Base-by-base conservation (phyloP, 2,888 invertebrate genomes). In the Cepaea hortensis region DNA sequence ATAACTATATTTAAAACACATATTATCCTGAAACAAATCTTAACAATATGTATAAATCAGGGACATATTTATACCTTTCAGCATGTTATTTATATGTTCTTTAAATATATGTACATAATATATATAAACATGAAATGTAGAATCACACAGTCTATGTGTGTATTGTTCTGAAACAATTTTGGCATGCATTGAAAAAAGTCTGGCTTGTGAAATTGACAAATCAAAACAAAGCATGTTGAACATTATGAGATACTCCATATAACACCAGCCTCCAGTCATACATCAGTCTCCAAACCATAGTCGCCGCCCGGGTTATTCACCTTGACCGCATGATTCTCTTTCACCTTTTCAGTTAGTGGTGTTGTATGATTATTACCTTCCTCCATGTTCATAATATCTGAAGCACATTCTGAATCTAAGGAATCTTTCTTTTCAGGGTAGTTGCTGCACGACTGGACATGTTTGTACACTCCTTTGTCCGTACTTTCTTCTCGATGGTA, bases 401-500 rank as follows among this genome's bases (percentile, higher is more conserved):
- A 98, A 73, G 91, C 93, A 88, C 91, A 92, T 82, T 93, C 92
- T 46, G 92, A 92, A 81, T 91, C 90, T 93, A 97, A 96, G 91
- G 98, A 97, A 95, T 93, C 93, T 96, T 95, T 92, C 90, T 93
- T 93, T 88, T 91, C 97, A 97, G 95, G 97, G 97, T 95, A 93
- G 89, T 93, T 94, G 68, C 94, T 93, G 90, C 94, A 94, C 75
- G 94, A 94, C 89, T 93, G 94, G 65, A 94, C 94, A 91, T 94
- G 94, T 77, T 93, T 92, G 90, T 94, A 94, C 77, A 91, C 91
- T 84, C 98, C 98, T 96, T 98, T 98, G 96, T 99, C 98, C 95
- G 99, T 98, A 96, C 98, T 98, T 96, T 99, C 99, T 96, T 99
- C 99, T 94, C 99, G 97, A 95, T 99, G 99, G 96, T 99, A 99